phyloP scores from a whole-genome alignment of 2,113 vertebrate species.

The Oryzias curvinotus region DNA sequence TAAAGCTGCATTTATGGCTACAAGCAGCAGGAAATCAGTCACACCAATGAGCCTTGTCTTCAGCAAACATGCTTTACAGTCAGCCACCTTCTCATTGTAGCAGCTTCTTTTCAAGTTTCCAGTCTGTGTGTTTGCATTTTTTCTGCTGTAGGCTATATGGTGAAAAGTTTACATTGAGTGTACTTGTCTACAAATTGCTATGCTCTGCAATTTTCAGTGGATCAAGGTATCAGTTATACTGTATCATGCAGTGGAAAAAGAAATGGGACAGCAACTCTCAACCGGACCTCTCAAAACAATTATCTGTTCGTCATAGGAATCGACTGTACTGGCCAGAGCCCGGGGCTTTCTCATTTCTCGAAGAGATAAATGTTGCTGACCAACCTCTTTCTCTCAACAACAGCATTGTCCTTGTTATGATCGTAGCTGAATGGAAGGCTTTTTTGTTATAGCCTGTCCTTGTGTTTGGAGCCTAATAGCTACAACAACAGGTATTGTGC shows the following conservation, averaged over 20 bases:
- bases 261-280: slow-evolving; percentile 50
- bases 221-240: slow-evolving; percentile 26
- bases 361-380: slow-evolving; percentile 65
- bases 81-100: slow-evolving; percentile 23
- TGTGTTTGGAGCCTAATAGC: slow-evolving; percentile 53
- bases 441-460: slow-evolving; percentile 36
- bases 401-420: slow-evolving; percentile 54
- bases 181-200: slow-evolving; percentile 33
- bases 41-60: slow-evolving; percentile 59
- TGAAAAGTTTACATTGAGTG: slow-evolving; percentile 35
- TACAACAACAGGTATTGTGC: slow-evolving; percentile 56
- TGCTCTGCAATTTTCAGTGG: slow-evolving; percentile 28
- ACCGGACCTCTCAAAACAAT: slow-evolving; percentile 59
- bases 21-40: slow-evolving; percentile 58
- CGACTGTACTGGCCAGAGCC: slow-evolving; percentile 38
- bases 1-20: slow-evolving; percentile 62
- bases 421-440: slow-evolving; percentile 39
- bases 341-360: slow-evolving; percentile 51
- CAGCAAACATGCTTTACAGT: slow-evolving; percentile 31
- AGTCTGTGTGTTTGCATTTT: slow-evolving; percentile 21
- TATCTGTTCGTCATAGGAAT: slow-evolving; percentile 45
- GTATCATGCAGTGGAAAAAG: slow-evolving; percentile 46
- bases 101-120: slow-evolving; percentile 6
- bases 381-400: slow-evolving; percentile 34
- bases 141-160: slow-evolving; percentile 17